A percentile compares a stretch with the other conserved stretches of the same genome.
Conservation (phyloP, 2,113 vertebrate genomes). For the Notiomystis cincta region DNA sequence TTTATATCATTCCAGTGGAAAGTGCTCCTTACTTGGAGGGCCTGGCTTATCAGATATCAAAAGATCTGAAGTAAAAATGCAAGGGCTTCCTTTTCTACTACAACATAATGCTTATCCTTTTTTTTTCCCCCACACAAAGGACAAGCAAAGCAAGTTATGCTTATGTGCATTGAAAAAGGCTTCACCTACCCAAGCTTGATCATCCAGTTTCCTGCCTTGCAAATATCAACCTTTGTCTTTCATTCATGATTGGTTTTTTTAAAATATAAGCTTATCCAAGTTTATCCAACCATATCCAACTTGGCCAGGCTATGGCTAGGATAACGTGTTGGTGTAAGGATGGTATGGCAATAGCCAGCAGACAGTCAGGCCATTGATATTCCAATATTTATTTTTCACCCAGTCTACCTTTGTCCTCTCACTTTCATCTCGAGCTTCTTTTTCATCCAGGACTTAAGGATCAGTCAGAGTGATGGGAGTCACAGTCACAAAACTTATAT, state of each 20-base stretch:
- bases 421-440: background rate
- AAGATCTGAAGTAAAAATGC: background rate
- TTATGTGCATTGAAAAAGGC: background rate
- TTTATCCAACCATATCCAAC: background rate
- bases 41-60: background rate
- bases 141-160: constrained; percentile 49
- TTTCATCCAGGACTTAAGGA: background rate
- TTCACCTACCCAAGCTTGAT: constrained; percentile 8
- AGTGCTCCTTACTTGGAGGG: background rate
- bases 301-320: background rate
- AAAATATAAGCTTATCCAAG: background rate
- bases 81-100: background rate
- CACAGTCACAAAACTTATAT: background rate
- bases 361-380: background rate
- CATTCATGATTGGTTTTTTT: background rate
- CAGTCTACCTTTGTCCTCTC: background rate
- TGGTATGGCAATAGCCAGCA: background rate
- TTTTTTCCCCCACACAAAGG: background rate
- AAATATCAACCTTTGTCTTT: constrained; percentile 5
- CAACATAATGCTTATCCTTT: background rate
- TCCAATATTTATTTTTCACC: background rate
- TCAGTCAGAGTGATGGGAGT: background rate
- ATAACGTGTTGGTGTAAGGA: background rate
- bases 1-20: background rate
- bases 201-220: constrained; percentile 2